A percentile compares a stretch with the other conserved stretches of the same genome.
phyloP scores from a whole-genome alignment of 2,113 vertebrate species.

The Austrofundulus limnaeus region DNA sequence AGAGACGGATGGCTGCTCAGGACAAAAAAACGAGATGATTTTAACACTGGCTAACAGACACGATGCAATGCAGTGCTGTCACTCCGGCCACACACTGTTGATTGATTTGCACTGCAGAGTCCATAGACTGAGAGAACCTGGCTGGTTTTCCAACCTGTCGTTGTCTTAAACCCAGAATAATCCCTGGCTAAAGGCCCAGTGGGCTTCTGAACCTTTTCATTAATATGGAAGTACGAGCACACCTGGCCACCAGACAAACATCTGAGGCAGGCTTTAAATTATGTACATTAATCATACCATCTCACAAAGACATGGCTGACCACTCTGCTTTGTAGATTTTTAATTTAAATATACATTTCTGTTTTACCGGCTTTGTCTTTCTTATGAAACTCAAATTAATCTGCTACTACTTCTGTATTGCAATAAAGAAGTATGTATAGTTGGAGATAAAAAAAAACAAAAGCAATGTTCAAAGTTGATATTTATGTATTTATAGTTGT shows the following conservation, averaged over 20 bases:
- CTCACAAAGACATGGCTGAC: conserved; percentile 23
- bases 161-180: conserved; percentile 63
- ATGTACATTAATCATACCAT: conserved; percentile 33
- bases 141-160: conserved; percentile 55
- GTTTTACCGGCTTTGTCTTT: no score
- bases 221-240: conserved; percentile 47
- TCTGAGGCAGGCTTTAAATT: conserved; percentile 21
- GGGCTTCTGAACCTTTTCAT: conserved; percentile 56
- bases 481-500: no score
- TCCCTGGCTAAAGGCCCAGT: conserved; percentile 58
- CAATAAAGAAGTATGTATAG: no score
- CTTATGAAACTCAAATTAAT: no score
- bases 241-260: conserved; percentile 42
- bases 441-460: no score
- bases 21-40: conserved; percentile 42
- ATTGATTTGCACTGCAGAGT: conserved; percentile 79
- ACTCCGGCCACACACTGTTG: conserved; percentile 38
- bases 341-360: no score
- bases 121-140: conserved; percentile 63
- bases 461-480: no score
- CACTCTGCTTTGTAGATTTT: background rate
- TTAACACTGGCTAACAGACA: conserved; percentile 43
- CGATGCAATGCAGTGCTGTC: conserved; percentile 39
- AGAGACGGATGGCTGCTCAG: conserved; percentile 62
- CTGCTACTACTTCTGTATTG: no score